A percentile compares a stretch with the other conserved stretches of the same genome.
Conservation (phyloP, 2,797 vertebrate species). For the Pyrocephalus nanus region DNA sequence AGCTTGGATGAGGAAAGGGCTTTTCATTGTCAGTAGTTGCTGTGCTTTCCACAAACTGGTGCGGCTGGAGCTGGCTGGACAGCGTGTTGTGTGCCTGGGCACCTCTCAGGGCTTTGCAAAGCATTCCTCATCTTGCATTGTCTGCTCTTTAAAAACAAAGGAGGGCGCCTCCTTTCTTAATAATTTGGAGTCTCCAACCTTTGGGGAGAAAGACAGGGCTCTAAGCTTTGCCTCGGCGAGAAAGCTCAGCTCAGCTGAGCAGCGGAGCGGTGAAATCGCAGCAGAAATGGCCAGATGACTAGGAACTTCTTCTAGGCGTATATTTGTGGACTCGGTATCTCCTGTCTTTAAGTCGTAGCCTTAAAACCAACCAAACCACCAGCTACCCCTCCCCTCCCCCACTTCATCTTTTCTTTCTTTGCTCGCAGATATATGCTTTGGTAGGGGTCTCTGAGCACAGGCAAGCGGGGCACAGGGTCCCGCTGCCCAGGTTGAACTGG, state of each 20-base stretch:
- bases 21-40: constrained; percentile 76
- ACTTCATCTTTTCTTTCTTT: not conserved
- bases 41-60: constrained; percentile 71
- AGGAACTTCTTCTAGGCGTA: not conserved
- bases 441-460: not conserved
- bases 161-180: constrained; percentile 60
- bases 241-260: not conserved
- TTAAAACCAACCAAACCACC: not conserved
- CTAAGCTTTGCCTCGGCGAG: not conserved
- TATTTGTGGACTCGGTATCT: not conserved
- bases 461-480: not conserved
- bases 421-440: not conserved
- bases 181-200: constrained; percentile 5
- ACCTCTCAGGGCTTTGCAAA: constrained; percentile 56
- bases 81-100: constrained; percentile 49
- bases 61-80: constrained; percentile 71
- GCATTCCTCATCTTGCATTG: constrained; percentile 54
- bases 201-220: not conserved
- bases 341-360: not conserved
- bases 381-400: not conserved
- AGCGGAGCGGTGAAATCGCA: not conserved
- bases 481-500: not conserved
- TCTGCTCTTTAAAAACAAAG: constrained; percentile 56
- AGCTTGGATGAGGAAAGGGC: constrained; percentile 76
- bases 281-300: constrained; percentile 1